phyloP scores from a whole-genome alignment of 2,113 vertebrate species.

The Heteronetta atricapilla region DNA sequence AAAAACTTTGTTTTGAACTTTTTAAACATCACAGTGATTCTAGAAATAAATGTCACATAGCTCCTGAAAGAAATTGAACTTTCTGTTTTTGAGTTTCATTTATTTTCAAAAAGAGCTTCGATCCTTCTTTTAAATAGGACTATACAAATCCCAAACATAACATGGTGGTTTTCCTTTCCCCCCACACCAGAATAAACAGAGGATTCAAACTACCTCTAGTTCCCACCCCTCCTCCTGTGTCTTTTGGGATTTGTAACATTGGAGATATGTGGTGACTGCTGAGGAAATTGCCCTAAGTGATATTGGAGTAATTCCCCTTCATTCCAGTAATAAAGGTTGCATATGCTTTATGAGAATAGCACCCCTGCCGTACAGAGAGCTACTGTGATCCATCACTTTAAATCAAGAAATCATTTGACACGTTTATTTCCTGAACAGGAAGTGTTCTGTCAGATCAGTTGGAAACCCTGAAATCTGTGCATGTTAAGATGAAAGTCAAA shows the following conservation, averaged over 20 bases:
- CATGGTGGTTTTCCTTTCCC: neutral
- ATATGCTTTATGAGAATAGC: slow-evolving; percentile 68
- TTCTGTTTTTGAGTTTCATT: slow-evolving; percentile 36
- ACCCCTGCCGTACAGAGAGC: slow-evolving; percentile 65
- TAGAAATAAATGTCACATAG: neutral
- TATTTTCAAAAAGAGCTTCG: slow-evolving; percentile 42
- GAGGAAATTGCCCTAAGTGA: slow-evolving; percentile 57
- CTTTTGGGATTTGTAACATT: slow-evolving; percentile 64
- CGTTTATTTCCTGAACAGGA: slow-evolving; percentile 75
- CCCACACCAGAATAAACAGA: neutral
- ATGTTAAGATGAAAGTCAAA: slow-evolving; percentile 63
- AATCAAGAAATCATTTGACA: slow-evolving; percentile 76
- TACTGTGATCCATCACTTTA: slow-evolving; percentile 72
- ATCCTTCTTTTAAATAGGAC: neutral
- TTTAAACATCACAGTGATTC: neutral
- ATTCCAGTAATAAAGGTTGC: slow-evolving; percentile 65
- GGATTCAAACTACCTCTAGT: neutral
- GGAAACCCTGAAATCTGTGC: slow-evolving; percentile 65
- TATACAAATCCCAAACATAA: neutral
- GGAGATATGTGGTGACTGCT: slow-evolving; percentile 44
- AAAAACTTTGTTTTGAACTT: neutral
- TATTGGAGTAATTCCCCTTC: slow-evolving; percentile 62
- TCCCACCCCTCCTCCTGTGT: slow-evolving; percentile 21
- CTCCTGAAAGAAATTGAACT: neutral
- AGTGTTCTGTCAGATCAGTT: slow-evolving; percentile 68